phyloP scores from a whole-genome alignment of 2,113 vertebrate genomes.

The Dicentrarchus labrax region DNA sequence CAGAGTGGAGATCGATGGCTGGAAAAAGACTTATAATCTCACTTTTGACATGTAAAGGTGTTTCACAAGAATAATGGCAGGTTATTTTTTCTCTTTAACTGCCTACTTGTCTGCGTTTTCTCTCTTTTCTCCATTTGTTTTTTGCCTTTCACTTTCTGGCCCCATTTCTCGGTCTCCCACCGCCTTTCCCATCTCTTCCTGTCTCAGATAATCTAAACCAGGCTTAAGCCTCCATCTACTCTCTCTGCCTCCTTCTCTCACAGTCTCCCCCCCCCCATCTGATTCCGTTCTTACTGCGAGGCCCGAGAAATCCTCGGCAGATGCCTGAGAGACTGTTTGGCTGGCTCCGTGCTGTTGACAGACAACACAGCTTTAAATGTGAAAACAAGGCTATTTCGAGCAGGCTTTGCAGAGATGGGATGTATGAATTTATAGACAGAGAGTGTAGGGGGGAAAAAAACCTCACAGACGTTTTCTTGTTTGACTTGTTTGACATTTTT shows the following conservation, averaged over 20 bases:
- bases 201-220: slow-evolving; percentile 34
- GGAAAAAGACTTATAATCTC: not conserved
- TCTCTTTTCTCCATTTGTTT: slow-evolving; percentile 2
- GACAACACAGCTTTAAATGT: slow-evolving; percentile 56
- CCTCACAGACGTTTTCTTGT: slow-evolving; percentile 11
- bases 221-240: slow-evolving; percentile 45
- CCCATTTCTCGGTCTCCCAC: slow-evolving; percentile 4
- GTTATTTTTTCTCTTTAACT: slow-evolving; percentile 14
- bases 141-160: slow-evolving; percentile 4
- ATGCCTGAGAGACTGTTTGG: slow-evolving; percentile 51
- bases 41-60: not conserved
- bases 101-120: not conserved
- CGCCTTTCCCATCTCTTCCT: not conserved
- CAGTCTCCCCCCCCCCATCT: slow-evolving; percentile 10
- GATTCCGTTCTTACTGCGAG: slow-evolving; percentile 27
- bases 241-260: not conserved
- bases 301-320: slow-evolving; percentile 61
- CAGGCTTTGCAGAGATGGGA: slow-evolving; percentile 29
- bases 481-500: slow-evolving; percentile 65
- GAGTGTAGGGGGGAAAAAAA: not conserved
- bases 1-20: not conserved
- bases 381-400: slow-evolving; percentile 65
- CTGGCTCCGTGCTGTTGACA: slow-evolving; percentile 54
- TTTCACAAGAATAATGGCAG: slow-evolving; percentile 1
- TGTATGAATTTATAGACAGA: slow-evolving; percentile 44